Conservation (phyloP, 2,797 vertebrate species). For the Tokudaia tokunoshimensis region DNA sequence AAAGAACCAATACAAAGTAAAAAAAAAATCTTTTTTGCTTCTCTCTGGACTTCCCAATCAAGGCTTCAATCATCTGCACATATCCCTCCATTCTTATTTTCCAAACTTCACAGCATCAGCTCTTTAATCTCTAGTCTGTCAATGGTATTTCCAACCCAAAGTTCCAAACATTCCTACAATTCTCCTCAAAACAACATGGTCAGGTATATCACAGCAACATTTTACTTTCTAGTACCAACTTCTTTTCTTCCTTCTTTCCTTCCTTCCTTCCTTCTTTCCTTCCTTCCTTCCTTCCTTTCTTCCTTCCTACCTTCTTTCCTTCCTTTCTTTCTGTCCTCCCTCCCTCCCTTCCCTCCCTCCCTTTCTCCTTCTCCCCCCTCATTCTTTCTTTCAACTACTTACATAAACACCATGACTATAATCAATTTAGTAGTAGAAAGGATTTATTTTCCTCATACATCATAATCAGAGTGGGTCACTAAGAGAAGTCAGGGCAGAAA, state of each 20-base stretch:
- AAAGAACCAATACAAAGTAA: background rate
- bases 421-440: background rate
- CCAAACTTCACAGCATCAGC: background rate
- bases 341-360: no score
- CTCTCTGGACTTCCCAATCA: background rate
- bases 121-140: background rate
- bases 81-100: background rate
- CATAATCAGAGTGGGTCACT: background rate
- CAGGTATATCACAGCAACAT: background rate
- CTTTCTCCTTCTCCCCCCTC: no score
- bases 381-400: background rate
- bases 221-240: background rate
- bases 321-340: no score
- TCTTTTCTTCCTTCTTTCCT: no score
- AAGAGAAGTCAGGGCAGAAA: background rate
- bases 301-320: no score
- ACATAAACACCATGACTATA: no score
- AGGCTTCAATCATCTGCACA: background rate
- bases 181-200: background rate
- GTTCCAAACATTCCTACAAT: background rate
- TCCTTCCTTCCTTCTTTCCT: no score
- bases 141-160: background rate
- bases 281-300: no score
- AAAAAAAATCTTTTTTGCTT: background rate
- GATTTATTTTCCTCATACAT: no score